phyloP scores from a whole-genome alignment of 2,888 invertebrate genomes.

The Yponomeuta malinellus region DNA sequence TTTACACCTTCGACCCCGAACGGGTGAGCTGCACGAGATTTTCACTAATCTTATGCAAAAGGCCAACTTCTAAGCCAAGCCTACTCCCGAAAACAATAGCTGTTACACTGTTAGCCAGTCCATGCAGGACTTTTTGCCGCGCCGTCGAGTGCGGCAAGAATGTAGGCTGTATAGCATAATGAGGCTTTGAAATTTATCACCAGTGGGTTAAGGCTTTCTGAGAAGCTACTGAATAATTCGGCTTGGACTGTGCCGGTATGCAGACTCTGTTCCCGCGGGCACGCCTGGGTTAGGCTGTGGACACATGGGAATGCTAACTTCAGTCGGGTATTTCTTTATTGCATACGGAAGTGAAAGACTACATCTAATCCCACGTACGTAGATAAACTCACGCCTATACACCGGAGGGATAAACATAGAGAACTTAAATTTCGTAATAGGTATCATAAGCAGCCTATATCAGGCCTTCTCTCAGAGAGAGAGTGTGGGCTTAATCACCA shows the following conservation, averaged over 20 bases:
- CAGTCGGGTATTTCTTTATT: not conserved
- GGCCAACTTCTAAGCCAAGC: not conserved
- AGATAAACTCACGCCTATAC: no score
- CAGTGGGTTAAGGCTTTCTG: constrained; percentile 39
- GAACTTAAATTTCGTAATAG: no score
- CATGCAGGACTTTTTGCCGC: constrained; percentile 51
- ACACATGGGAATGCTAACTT: not conserved
- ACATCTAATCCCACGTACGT: no score
- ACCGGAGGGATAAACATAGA: no score
- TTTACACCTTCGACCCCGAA: no score
- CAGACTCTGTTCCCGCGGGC: constrained; percentile 53
- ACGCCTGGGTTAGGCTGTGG: constrained; percentile 48
- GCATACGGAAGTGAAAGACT: no score
- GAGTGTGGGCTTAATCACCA: no score
- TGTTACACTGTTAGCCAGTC: constrained; percentile 18
- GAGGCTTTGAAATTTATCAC: constrained; percentile 63
- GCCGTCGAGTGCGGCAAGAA: constrained; percentile 55
- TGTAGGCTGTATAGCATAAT: constrained; percentile 71
- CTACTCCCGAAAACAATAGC: constrained; percentile 11
- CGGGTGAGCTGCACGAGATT: no score
- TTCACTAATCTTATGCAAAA: not conserved
- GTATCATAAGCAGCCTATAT: no score
- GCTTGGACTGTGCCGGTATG: constrained; percentile 38
- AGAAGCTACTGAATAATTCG: constrained; percentile 66
- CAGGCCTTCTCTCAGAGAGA: no score